Evolutionary conservation across 2,113 vertebrate species (phyloP).

Genomic region (Anas platyrhynchos): DNA sequence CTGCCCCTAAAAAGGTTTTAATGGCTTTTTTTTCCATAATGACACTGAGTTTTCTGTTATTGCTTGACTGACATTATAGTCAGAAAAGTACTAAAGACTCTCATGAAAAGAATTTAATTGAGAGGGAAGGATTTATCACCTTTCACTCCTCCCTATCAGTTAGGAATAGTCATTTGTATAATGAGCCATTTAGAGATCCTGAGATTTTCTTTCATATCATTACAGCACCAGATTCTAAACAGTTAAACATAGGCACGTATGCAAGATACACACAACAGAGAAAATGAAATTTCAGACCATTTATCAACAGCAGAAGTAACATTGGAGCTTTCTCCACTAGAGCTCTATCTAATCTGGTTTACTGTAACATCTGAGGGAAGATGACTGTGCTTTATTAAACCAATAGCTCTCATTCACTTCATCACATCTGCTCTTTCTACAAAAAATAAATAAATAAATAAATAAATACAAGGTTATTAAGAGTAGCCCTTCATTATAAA

Average conservation of each 20-base stretch:
- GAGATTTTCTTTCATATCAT: neutral
- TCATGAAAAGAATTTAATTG: conserved; percentile 28
- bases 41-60: conserved; percentile 42
- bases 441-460: neutral
- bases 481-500: conserved; percentile 66
- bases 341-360: conserved; percentile 64
- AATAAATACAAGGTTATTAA: conserved; percentile 68
- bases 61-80: conserved; percentile 10
- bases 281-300: conserved; percentile 59
- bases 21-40: conserved; percentile 32
- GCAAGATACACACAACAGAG: neutral
- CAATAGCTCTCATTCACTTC: conserved; percentile 72
- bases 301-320: conserved; percentile 58
- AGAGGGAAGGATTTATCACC: conserved; percentile 2
- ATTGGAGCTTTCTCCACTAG: conserved; percentile 49
- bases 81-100: conserved; percentile 8
- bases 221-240: conserved; percentile 4
- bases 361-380: conserved; percentile 68
- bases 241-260: neutral
- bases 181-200: neutral
- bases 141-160: conserved; percentile 9
- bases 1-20: conserved; percentile 6
- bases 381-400: conserved; percentile 72
- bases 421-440: conserved; percentile 71
- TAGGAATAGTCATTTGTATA: conserved; percentile 13